A percentile compares a stretch with the other conserved stretches of the same genome.
Conservation (phyloP, 2,797 vertebrate species). For the Mormyrops boulengeri region DNA sequence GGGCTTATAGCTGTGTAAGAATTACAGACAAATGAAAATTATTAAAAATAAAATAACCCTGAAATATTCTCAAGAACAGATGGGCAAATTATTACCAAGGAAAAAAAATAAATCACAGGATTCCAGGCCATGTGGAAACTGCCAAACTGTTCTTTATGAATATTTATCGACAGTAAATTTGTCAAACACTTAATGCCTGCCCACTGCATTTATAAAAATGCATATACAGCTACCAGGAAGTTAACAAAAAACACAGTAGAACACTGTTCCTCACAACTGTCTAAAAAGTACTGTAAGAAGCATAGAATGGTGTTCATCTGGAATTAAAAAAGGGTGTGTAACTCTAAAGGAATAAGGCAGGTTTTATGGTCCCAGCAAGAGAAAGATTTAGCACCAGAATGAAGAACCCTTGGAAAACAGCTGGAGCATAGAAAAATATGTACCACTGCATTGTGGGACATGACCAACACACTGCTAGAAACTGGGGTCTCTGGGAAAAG, state of each 20-base stretch:
- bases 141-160: slow-evolving; percentile 95
- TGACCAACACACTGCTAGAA: slow-evolving; percentile 69
- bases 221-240: slow-evolving; percentile 73
- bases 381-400: slow-evolving; percentile 71
- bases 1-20: slow-evolving; percentile 58
- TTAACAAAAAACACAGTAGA: slow-evolving; percentile 69
- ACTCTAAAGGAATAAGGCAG: slow-evolving; percentile 72
- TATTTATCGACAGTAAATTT: slow-evolving; percentile 79
- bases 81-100: slow-evolving; percentile 94
- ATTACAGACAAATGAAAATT: slow-evolving; percentile 43
- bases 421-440: slow-evolving; percentile 55
- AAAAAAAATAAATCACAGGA: slow-evolving; percentile 62
- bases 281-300: slow-evolving; percentile 75
- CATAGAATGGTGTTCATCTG: slow-evolving; percentile 63
- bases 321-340: slow-evolving; percentile 66
- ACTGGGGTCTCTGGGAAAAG: slow-evolving; percentile 57
- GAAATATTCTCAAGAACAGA: slow-evolving; percentile 80
- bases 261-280: slow-evolving; percentile 71
- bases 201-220: slow-evolving; percentile 89
- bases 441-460: slow-evolving; percentile 63
- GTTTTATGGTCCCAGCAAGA: slow-evolving; percentile 74
- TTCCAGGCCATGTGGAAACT: slow-evolving; percentile 82
- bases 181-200: slow-evolving; percentile 87
- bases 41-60: slow-evolving; percentile 47
- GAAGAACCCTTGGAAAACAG: slow-evolving; percentile 55